Percentiles rank a stretch among this genome's conserved stretches.
Evolutionary conservation across 2,888 invertebrate species (phyloP).

Genomic region (Orthosia gracilis): DNA sequence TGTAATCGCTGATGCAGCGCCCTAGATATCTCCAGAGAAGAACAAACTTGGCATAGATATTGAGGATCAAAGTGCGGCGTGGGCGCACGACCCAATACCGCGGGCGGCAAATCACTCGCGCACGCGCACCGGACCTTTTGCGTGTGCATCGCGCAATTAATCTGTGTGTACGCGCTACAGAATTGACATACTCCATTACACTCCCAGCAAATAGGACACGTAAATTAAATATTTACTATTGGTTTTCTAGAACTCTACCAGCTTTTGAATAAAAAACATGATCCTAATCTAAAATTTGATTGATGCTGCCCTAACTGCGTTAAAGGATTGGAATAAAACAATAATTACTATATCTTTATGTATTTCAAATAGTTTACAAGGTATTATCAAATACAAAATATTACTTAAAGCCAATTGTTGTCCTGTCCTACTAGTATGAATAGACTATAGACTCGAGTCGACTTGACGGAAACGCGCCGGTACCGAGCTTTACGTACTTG

Average conservation of each 20-base stretch:
- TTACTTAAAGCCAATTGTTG: conserved; percentile 84
- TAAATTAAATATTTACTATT: conserved; percentile 25
- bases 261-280: conserved; percentile 13
- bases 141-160: conserved; percentile 78
- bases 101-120: conserved; percentile 80
- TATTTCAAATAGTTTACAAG: conserved; percentile 82
- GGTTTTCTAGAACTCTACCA: conserved; percentile 4
- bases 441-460: conserved; percentile 63
- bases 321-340: conserved; percentile 86
- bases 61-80: conserved; percentile 89
- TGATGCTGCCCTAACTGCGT: conserved; percentile 49
- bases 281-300: conserved; percentile 41
- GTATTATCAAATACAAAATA: conserved; percentile 73
- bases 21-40: conserved; percentile 87
- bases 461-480: conserved; percentile 80
- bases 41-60: conserved; percentile 90
- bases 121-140: conserved; percentile 85
- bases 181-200: conserved; percentile 75
- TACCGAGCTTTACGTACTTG: conserved; percentile 83
- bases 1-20: conserved; percentile 80
- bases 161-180: conserved; percentile 74
- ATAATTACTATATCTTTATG: conserved; percentile 79
- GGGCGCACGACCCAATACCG: conserved; percentile 90
- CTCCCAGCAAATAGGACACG: conserved; percentile 64
- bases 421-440: conserved; percentile 71